Base-by-base conservation (phyloP, 1,140 invertebrate species). In the Chlorops oryzae region DNA sequence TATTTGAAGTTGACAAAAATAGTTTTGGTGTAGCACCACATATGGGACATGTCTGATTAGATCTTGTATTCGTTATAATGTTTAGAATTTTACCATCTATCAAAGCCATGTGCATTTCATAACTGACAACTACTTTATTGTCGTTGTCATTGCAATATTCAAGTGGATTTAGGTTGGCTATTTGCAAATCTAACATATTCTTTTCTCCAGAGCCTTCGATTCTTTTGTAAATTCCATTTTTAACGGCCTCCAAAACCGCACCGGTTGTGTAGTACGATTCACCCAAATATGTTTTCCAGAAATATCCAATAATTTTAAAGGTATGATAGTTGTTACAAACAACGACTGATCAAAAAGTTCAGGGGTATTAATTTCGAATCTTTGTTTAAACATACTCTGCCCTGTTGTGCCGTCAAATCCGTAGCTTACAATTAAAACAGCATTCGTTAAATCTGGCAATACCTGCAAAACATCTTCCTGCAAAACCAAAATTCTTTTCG, bases 321-420 rank as follows among this genome's bases (percentile, higher is more conserved):
- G 38, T 6, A 40, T 40, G 10, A 40, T 32, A 38, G 41, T 24
- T 9, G 41, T 51, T 21, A 51, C 49, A 51, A 51, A 51, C 13
- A 48, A 25, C 4, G 47, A 50, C 7, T 41, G 21, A n/a, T 50
- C 47, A 13, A 37, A 37, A 21, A 20, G 23, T 32, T 48, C 24
- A 2, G 47, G 22, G 3, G 17, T 46, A 45, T 46, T 40, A 15
- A 27, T 22, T n/a, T 39, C 28, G 46, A 45, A 51, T 44, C 20
- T 51, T 44, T 51, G 43, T 46, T 51, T 51, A 37, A 45, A 51
- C 12, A 32, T n/a, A 24, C 42, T 46, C 12, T 46, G 43, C 10
- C 43, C 35, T 3, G 38, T 41, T 18, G 47, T 41, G 39, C 49
- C 41, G 32, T 51, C 41, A 34, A 51, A 51, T 37, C 49, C 49